Conservation (phyloP, 2,113 vertebrate genomes). For the Motacilla tschutschensis region DNA sequence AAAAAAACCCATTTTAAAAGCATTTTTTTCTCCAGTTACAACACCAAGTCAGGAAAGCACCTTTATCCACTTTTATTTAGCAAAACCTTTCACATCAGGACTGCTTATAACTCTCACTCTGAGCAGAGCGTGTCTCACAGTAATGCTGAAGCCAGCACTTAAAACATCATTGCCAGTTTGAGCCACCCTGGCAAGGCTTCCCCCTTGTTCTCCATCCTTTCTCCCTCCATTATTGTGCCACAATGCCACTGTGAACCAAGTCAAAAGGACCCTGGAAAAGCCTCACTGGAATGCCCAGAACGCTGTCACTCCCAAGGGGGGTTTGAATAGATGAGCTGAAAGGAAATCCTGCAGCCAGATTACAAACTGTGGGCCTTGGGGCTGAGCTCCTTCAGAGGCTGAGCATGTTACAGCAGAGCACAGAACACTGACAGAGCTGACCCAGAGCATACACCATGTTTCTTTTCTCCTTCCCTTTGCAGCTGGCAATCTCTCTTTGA, state of each 20-base stretch:
- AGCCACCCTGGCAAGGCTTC: neutral
- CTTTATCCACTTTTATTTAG: neutral
- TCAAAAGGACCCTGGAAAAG: accelerated
- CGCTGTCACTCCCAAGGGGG: neutral
- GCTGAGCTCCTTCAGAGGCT: neutral
- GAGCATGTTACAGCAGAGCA: neutral
- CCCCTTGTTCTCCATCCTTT: neutral
- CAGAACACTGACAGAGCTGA: neutral
- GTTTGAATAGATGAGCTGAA: neutral
- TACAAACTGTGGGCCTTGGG: neutral
- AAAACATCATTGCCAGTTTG: neutral
- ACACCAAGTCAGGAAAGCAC: neutral
- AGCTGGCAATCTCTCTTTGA: neutral
- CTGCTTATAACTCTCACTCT: neutral
- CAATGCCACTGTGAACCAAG: neutral
- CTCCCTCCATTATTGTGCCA: neutral
- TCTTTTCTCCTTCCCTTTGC: neutral
- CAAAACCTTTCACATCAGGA: neutral
- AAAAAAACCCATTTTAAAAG: neutral
- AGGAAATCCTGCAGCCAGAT: neutral
- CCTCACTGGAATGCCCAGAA: neutral
- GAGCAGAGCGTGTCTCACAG: neutral
- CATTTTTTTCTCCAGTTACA: neutral
- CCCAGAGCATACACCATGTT: accelerated
- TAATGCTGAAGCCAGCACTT: neutral